Evolutionary conservation across 2,113 vertebrate genomes (phyloP).

Genomic region (Abramis brama): DNA sequence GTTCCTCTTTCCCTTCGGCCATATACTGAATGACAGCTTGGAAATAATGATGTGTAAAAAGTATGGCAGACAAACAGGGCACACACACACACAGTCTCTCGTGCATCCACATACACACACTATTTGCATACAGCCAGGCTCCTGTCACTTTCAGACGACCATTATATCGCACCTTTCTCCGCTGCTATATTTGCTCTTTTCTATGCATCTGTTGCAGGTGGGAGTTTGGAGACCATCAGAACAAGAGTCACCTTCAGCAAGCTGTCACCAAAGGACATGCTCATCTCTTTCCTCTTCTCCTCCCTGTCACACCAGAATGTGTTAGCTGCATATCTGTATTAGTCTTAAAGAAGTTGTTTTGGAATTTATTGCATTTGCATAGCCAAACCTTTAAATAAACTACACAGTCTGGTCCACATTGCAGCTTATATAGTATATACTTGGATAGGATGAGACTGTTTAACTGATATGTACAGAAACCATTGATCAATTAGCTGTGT

Average conservation of each 20-base stretch:
- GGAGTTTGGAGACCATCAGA: slow-evolving; percentile 45
- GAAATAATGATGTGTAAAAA: slow-evolving; percentile 60
- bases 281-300: slow-evolving; percentile 38
- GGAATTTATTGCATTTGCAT: slow-evolving; percentile 4
- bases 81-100: slow-evolving; percentile 22
- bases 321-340: slow-evolving; percentile 44
- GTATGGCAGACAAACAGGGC: slow-evolving; percentile 55
- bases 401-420: neutral
- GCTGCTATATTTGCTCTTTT: slow-evolving; percentile 44
- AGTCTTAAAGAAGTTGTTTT: slow-evolving; percentile 20
- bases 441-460: neutral
- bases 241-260: slow-evolving; percentile 54
- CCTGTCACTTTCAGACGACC: slow-evolving; percentile 53
- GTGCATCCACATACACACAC: slow-evolving; percentile 32
- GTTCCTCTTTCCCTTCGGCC: slow-evolving; percentile 55
- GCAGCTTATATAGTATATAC: neutral
- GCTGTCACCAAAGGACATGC: slow-evolving; percentile 34
- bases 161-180: slow-evolving; percentile 50
- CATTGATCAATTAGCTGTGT: too few species aligned
- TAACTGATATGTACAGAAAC: neutral
- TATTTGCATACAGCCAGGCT: slow-evolving; percentile 56
- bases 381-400: neutral
- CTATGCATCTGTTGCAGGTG: slow-evolving; percentile 44
- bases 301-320: slow-evolving; percentile 30
- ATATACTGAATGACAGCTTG: slow-evolving; percentile 59